Evolutionary conservation across 2,113 vertebrate genomes (phyloP).

Genomic region (Malurus alboscapulatus): DNA sequence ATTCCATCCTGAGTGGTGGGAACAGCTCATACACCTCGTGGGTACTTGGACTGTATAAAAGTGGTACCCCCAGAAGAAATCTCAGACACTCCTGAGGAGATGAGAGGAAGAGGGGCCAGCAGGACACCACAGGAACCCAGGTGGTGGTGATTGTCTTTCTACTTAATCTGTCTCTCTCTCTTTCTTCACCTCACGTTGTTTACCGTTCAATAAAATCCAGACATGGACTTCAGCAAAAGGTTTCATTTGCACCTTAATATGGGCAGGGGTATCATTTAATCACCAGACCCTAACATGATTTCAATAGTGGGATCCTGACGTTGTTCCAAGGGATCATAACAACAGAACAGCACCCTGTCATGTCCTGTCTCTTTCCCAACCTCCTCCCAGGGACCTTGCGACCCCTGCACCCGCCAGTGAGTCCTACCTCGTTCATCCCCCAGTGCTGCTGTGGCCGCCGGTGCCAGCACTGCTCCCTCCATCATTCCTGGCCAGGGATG

Average conservation of each 20-base stretch:
- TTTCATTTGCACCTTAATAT: fast-evolving
- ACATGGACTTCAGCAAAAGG: neutral
- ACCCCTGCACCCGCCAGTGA: neutral
- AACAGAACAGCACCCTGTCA: no score
- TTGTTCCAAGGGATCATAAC: neutral
- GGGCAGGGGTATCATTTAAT: neutral
- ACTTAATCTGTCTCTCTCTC: neutral
- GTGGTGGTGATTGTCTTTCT: neutral
- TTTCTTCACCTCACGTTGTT: neutral
- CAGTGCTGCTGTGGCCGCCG: fast-evolving
- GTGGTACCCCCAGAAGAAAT: neutral
- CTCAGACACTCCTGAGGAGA: neutral
- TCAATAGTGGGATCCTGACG: neutral
- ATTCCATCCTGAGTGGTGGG: neutral
- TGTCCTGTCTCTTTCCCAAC: fast-evolving
- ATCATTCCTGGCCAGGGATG: fast-evolving
- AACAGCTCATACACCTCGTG: fast-evolving
- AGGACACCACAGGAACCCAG: neutral
- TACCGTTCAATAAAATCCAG: neutral
- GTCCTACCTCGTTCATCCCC: fast-evolving
- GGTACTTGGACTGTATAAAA: no score
- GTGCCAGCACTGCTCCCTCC: neutral
- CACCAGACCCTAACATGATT: neutral
- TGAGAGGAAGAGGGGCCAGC: neutral
- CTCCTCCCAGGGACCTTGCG: neutral